These are phyloP conservation scores for Nematopogon swammerdamellus DNA, from an alignment of 2,888 invertebrate genomes.

Conservation along the genomic window DNA sequence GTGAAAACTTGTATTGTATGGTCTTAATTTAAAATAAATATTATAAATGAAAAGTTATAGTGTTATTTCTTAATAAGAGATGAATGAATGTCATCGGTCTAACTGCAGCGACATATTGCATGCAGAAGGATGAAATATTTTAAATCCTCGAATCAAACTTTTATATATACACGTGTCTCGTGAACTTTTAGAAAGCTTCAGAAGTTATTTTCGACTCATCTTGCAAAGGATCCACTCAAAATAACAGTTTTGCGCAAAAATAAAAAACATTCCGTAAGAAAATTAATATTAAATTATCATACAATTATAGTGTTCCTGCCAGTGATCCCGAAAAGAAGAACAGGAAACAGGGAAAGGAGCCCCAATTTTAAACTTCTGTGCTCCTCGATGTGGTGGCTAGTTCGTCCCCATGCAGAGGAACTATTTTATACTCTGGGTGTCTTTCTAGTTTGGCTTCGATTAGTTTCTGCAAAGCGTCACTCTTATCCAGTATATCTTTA, in stretches of 20 bases:
- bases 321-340: slow-evolving; percentile 14
- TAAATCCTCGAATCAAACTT: too few relatives aligned
- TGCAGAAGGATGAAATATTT: too few relatives aligned
- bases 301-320: neutral
- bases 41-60: too few relatives aligned
- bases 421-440: slow-evolving; percentile 42
- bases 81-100: too few relatives aligned
- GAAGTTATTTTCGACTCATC: neutral
- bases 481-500: slow-evolving; percentile 36
- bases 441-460: slow-evolving; percentile 42
- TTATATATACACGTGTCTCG: too few relatives aligned
- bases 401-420: slow-evolving; percentile 30
- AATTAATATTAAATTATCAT: neutral
- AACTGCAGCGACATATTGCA: too few relatives aligned
- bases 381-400: slow-evolving; percentile 34
- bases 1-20: too few relatives aligned
- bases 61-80: too few relatives aligned
- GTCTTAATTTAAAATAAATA: too few relatives aligned
- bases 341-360: slow-evolving; percentile 16
- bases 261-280: neutral
- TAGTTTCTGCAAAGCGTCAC: slow-evolving; percentile 37
- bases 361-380: slow-evolving; percentile 36
- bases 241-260: slow-evolving; percentile 20
- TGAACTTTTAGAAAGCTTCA: too few relatives aligned
- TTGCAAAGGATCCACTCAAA: slow-evolving; percentile 17